Base-by-base conservation (phyloP, 2,113 vertebrate genomes). In the Megatriorchis doriae region DNA sequence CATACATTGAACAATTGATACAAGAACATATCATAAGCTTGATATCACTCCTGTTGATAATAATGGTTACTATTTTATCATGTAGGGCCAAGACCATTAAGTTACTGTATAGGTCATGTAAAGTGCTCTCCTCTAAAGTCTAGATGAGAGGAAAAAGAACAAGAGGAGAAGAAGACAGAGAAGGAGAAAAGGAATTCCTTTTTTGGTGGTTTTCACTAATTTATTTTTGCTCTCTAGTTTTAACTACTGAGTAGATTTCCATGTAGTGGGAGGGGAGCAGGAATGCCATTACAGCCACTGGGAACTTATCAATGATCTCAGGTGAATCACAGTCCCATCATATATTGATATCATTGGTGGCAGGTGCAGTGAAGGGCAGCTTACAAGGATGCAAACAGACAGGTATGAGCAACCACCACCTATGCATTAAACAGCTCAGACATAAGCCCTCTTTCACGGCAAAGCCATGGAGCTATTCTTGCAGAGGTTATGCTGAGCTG, bases 361-460 rank as follows among this genome's bases (percentile, higher is more conserved):
- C n/a, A 63, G 53, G 25, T 25, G 22, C 16, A 74, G n/a, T 15
- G 47, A 36, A 36, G 43, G 27, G 61, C 61, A 70, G 23, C 10
- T 61, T 38, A 31, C 0, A 0, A 63, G 62, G 55, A 52, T 8
- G 17, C 42, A 38, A 9, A 56, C 5, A 23, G 47, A 17, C 29
- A 32, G 2, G 1, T 18, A 13, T 1, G 6, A 59, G 50, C 61
- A 80, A 20, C 23, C 48, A n/a, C 23, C 36, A 27, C 32, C 63
- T 45, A 4, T 15, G 36, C 42, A 62, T 29, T 29, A 1, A 70
- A 22, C n/a, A 59, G 17, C 7, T 40, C 43, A 58, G 40, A 31
- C 23, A 9, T 7, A 14, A 59, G 27, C 32, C 27, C 1, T 1
- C 20, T 38, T 26, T 43, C 63, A n/a, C 0, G 3, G 13, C 1